Evolutionary conservation across 1,140 invertebrate species (phyloP).

Genomic region (Aethina tumida): DNA sequence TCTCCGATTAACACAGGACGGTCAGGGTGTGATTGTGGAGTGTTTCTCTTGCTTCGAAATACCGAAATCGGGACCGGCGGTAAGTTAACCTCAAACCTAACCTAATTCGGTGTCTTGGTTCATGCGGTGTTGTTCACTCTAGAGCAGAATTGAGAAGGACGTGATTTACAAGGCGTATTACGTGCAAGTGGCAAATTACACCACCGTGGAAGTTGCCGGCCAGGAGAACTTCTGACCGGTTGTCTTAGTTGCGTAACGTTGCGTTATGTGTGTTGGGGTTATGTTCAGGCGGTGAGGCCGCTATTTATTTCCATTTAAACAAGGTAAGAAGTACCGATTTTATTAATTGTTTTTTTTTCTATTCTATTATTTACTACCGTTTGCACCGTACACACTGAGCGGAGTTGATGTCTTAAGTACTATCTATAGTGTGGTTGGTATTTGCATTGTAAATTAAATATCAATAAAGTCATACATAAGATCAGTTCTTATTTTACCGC

Average conservation of each 20-base stretch:
- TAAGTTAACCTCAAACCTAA: slow-evolving; percentile 2
- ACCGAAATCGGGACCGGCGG: slow-evolving; percentile 6
- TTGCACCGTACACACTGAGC: no score
- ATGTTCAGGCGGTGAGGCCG: neutral
- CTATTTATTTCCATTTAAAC: no score
- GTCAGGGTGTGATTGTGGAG: slow-evolving; percentile 16
- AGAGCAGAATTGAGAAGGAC: slow-evolving; percentile 16
- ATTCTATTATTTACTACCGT: no score
- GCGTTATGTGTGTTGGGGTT: neutral
- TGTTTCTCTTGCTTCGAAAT: slow-evolving; percentile 22
- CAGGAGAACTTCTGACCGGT: slow-evolving; percentile 9
- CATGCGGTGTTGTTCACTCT: slow-evolving; percentile 9
- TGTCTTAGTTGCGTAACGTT: neutral
- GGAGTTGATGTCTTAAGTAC: no score
- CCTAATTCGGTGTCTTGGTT: neutral
- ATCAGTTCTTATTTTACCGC: no score
- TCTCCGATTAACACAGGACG: slow-evolving; percentile 18
- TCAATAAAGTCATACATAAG: no score
- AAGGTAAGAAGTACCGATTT: no score
- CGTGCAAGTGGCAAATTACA: slow-evolving; percentile 20
- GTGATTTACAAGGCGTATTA: slow-evolving; percentile 16
- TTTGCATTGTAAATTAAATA: no score
- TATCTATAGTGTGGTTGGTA: no score
- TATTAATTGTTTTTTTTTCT: no score
- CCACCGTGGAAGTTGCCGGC: slow-evolving; percentile 7